phyloP scores from a whole-genome alignment of 2,113 vertebrate species.

The Peromyscus leucopus region DNA sequence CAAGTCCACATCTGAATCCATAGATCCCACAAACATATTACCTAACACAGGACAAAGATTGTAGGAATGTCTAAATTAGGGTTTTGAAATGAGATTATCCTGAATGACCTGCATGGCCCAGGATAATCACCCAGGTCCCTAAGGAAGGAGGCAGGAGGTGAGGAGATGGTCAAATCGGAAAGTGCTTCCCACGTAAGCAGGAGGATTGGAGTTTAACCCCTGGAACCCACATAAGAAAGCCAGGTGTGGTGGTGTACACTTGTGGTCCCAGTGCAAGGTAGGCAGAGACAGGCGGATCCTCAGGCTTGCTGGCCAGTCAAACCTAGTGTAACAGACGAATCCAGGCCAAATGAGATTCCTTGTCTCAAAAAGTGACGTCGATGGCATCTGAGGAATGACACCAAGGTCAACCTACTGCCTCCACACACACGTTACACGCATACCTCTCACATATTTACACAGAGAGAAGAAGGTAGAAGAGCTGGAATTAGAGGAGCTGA shows the following conservation, averaged over 20 bases:
- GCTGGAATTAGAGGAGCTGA: neutral
- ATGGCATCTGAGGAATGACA: neutral
- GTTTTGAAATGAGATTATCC: neutral
- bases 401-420: neutral
- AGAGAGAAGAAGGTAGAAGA: neutral
- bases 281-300: neutral
- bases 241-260: neutral
- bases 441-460: neutral
- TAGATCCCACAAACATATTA: neutral
- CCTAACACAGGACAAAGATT: neutral
- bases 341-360: neutral
- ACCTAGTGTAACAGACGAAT: neutral
- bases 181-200: neutral
- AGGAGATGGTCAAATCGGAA: neutral
- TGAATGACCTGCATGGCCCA: neutral
- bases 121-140: too few relatives aligned
- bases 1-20: neutral
- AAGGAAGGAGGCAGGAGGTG: neutral
- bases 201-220: neutral
- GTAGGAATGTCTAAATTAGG: neutral
- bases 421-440: neutral
- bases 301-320: neutral
- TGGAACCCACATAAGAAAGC: neutral
- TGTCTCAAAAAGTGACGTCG: neutral
- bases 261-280: neutral